Conservation (phyloP, 2,797 vertebrate species). For the Xiphorhynchus erythropygius region DNA sequence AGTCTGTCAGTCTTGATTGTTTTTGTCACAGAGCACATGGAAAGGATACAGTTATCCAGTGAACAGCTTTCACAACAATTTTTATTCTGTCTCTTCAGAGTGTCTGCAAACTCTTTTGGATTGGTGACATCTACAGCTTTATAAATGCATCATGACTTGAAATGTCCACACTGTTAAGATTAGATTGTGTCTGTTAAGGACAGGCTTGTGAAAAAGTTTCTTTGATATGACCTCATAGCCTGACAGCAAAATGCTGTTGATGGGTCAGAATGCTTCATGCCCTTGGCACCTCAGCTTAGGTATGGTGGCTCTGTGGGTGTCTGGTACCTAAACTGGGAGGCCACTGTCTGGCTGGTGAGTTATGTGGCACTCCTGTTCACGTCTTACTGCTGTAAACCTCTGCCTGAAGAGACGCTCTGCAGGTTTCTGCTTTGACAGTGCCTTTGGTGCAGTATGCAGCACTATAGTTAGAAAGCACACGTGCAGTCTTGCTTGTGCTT, state of each 20-base stretch:
- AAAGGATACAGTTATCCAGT: background rate
- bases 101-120: background rate
- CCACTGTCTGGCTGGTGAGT: background rate
- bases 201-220: background rate
- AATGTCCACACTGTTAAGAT: background rate
- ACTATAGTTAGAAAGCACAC: background rate
- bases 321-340: background rate
- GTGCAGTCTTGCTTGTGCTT: background rate
- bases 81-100: background rate
- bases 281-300: background rate
- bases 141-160: background rate
- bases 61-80: slow-evolving; percentile 11
- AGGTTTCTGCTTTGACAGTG: background rate
- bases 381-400: background rate
- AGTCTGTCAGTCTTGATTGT: background rate
- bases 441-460: background rate
- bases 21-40: background rate
- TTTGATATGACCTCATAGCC: background rate
- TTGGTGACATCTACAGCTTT: background rate
- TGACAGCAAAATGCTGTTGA: background rate
- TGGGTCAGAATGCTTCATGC: background rate
- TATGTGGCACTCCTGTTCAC: background rate
- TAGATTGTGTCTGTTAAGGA: background rate
- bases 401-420: background rate
- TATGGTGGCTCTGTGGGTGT: background rate